Evolutionary conservation across 2,113 vertebrate genomes (phyloP).

Genomic region (Formicarius rufipectus): DNA sequence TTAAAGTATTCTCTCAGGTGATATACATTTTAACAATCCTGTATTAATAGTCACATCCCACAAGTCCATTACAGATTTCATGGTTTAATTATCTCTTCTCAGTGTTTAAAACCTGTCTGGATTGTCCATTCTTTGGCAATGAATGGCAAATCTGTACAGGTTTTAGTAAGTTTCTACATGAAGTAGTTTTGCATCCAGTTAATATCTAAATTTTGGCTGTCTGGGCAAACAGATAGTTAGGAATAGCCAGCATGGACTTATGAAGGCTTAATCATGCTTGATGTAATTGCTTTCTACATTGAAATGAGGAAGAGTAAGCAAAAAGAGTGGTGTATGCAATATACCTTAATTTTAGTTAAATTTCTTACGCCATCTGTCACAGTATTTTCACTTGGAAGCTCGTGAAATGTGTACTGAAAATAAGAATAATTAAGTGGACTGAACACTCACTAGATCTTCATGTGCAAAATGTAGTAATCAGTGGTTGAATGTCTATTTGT

Average conservation of each 20-base stretch:
- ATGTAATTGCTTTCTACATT: background rate
- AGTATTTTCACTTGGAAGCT: conserved; percentile 5
- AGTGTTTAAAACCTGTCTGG: background rate
- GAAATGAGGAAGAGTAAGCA: background rate
- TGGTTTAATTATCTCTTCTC: background rate
- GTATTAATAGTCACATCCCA: conserved; percentile 29
- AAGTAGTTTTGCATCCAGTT: background rate
- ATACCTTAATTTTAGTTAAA: conserved; percentile 13
- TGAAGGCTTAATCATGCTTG: conserved; percentile 22
- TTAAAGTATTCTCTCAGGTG: conserved; percentile 53
- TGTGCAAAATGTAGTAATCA: background rate
- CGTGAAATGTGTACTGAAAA: background rate
- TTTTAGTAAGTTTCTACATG: conserved; percentile 27
- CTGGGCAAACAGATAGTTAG: background rate
- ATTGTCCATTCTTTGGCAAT: background rate
- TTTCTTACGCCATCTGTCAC: conserved; percentile 21
- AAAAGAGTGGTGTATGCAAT: background rate
- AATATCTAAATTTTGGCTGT: conserved; percentile 34
- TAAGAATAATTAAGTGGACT: background rate
- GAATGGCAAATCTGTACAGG: background rate
- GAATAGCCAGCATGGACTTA: background rate
- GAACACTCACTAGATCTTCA: background rate
- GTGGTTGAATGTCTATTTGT: background rate
- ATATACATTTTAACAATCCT: conserved; percentile 19
- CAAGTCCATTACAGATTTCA: conserved; percentile 22